Conservation (phyloP, 2,888 invertebrate species). For the Coecobrya sp. region DNA sequence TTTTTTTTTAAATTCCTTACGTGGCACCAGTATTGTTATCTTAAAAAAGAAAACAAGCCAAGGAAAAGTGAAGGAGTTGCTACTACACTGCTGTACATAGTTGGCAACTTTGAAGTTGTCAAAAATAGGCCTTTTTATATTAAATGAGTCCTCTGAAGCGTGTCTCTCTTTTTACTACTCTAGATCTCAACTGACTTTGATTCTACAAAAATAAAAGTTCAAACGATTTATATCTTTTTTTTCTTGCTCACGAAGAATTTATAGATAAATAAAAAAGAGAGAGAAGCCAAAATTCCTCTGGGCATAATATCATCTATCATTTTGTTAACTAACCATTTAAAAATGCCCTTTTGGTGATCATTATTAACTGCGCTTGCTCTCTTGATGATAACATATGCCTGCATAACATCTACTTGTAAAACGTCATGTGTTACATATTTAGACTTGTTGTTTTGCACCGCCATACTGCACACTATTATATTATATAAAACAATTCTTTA, state of each 20-base stretch:
- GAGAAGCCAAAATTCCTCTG: constrained; percentile 52
- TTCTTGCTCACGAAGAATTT: not conserved
- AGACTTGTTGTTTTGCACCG: not conserved
- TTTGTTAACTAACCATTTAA: constrained; percentile 74
- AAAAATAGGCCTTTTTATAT: constrained; percentile 32
- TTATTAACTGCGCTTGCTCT: constrained; percentile 29
- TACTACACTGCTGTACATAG: not conserved
- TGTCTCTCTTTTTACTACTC: constrained; percentile 40
- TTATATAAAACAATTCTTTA: constrained; percentile 19
- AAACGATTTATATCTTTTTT: constrained; percentile 27
- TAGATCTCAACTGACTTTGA: constrained; percentile 4
- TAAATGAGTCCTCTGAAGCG: constrained; percentile 66
- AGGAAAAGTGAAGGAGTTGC: constrained; percentile 68
- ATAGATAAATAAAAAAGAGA: constrained; percentile 17
- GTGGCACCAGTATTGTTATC: not conserved
- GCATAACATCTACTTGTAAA: not conserved
- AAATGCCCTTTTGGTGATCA: constrained; percentile 65
- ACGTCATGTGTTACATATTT: constrained; percentile 1
- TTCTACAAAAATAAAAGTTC: not conserved
- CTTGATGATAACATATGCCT: constrained; percentile 14
- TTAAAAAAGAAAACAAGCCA: constrained; percentile 46
- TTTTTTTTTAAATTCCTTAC: constrained; percentile 38
- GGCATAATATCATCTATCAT: constrained; percentile 67
- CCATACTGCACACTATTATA: too few species aligned
- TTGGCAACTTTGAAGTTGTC: constrained; percentile 69